Evolutionary conservation across 1,140 invertebrate genomes (phyloP), one percentile per base, ranked within the genome.

Genomic region (Drosophila sproati): DNA sequence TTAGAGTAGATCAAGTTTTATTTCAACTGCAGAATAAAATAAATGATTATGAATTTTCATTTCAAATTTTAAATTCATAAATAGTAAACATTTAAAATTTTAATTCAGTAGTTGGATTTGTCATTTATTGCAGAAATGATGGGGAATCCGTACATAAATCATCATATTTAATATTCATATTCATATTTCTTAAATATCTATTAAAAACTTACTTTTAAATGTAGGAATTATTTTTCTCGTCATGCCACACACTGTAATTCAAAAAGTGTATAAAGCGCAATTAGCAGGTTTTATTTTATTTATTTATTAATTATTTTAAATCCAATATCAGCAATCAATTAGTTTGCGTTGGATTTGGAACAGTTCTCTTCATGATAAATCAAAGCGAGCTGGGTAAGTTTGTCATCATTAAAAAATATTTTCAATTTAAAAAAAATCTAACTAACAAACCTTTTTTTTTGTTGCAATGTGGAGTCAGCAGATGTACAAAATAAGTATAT

Each of bases 301-400:
- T 20, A 20, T 20, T 20, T 20, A 20, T 20, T 20, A 20, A 20
- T 20, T 20, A 20, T 20, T 20, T 20, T 1, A 20, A 20, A 20
- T 20, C 1, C 20, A 39, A 39, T 7, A 66, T 85, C 81, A 82
- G 77, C n/a, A 48, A 32, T 59, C 54, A 45, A 51, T 3, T 34
- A n/a, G 60, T 69, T 78, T 76, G 81, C 81, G 81, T 88, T 88
- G 83, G 86, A 56, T 66, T 35, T 55, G 82, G 75, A 85, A 77
- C 73, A 90, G 62, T 91, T 91, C 54, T 91, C 83, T 88, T 88
- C 87, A 88, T 50, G 54, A 54, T 39, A 45, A 5, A 60, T 91
- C 87, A 59, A 91, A 91, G 87, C 82, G 83, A 89, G 86, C 86
- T 89, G 86, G 82, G 86, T 89, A 77, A 77, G 48, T 72, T 74